Evolutionary conservation across 2,888 invertebrate species (phyloP), one percentile per base, ranked within the genome.

Genomic region (Acleris holmiana): DNA sequence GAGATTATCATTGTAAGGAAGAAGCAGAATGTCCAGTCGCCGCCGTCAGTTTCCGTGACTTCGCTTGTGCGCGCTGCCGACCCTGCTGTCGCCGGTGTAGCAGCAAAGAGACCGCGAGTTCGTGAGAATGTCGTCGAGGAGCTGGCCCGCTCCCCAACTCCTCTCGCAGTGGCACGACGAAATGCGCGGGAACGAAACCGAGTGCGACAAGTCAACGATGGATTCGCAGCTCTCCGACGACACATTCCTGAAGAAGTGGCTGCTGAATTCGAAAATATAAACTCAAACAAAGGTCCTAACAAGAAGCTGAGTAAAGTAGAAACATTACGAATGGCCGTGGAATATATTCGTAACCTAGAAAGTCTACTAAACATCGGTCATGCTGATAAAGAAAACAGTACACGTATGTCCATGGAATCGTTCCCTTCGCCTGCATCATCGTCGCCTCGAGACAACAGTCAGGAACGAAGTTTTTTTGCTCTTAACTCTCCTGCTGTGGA

Each of bases 171-270:
- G 7, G 97, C 97, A 0, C 93, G 98, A 50, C 93, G 98, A 78
- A 99, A 98, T 90, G 98, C 98, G 68, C 94, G 98, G 59, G 98
- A 98, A 93, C 93, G 98, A 19, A 98, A 98, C 87, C 94, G 98
- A 67, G 98, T 98, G 10, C 97, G 98, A 74, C 97, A 98, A 93
- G 97, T 98, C 25, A 98, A 98, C 88, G 96, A 97, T 77, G 98
- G 98, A 18, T 98, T 98, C 83, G 97, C 97, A 0, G 96, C 96
- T n/a, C 88, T 98, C 1, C 94, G 98, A 19, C 96, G 97, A 74
- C 97, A 97, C 80, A 97, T 98, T 70, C 98, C 98, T 0, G 96
- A 95, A 61, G 96, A 96, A 80, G 96, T 97, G 0, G 96, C 96
- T 0, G 93, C 95, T 58, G 94, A 94, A 0, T 96, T 95, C 68